Conservation (phyloP, 2,797 vertebrate species). For the Channa striata region DNA sequence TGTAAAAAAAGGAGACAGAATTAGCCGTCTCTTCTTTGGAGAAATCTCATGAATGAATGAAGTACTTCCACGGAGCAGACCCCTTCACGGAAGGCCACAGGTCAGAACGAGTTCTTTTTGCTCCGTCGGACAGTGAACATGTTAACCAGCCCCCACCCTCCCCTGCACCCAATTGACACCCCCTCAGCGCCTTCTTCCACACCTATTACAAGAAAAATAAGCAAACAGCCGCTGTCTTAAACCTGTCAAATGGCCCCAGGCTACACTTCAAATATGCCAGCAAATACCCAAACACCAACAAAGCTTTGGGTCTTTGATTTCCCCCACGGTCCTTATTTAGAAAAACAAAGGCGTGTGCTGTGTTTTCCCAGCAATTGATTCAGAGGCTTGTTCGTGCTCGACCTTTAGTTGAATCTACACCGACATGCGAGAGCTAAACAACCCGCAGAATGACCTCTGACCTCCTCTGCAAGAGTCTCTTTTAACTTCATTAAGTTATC, state of each 20-base stretch:
- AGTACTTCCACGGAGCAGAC: background rate
- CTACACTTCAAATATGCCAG: constrained; percentile 44
- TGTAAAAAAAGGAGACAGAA: too few species aligned
- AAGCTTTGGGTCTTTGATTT: constrained; percentile 36
- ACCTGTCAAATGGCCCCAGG: constrained; percentile 38
- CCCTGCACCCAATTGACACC: too few species aligned
- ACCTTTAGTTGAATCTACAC: constrained; percentile 16
- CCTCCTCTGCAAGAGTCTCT: constrained; percentile 8
- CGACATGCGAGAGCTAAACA: constrained; percentile 13
- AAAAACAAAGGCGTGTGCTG: constrained; percentile 32
- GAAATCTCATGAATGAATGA: too few species aligned
- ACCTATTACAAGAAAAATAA: constrained; percentile 31
- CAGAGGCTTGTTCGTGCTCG: constrained; percentile 7
- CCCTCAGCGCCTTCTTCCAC: constrained; percentile 12
- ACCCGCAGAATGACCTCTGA: constrained; percentile 23
- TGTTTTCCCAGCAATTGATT: constrained; percentile 50
- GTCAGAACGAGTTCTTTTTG: constrained; percentile 14
- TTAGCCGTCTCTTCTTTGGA: too few species aligned
- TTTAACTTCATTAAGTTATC: background rate
- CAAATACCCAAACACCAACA: constrained; percentile 48
- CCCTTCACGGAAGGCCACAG: constrained; percentile 12
- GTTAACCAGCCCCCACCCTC: constrained; percentile 41
- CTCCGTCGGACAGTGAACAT: constrained; percentile 17
- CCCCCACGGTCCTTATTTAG: constrained; percentile 20
- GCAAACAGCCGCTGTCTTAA: constrained; percentile 45